Base-by-base conservation (phyloP, 2,113 vertebrate genomes). In the Chaenocephalus aceratus region DNA sequence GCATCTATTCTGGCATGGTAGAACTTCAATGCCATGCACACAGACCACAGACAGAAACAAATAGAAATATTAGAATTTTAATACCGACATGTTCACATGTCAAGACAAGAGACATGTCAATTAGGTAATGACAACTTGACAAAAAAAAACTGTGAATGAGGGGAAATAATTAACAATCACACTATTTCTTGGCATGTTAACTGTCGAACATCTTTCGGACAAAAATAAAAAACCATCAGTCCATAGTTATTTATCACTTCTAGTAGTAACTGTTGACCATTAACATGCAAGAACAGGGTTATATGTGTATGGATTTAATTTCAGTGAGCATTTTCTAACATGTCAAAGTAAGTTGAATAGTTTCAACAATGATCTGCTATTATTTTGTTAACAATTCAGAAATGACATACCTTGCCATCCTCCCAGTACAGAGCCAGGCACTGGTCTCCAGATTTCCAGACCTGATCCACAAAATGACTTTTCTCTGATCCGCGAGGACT, bases 371-470 rank as follows among this genome's bases (percentile, higher is more conserved):
- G 5, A 49, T 9, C 4, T 52, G 18, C 11, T 57, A 15, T 21
- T 34, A n/a, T 1, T 41, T 5, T 13, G 26, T 73, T 23, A 36
- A 1, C 21, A 63, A 14, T 46, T 4, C 2, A 64, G 53, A 9
- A 56, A 12, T 26, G 14, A 74, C 70, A 6, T 95, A 99, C 98
- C 97, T 99, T 99, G 87, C 97, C 97, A 87, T 99, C 98, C 91
- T 99, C 98, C 98, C 98, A 99, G 90, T 99, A 99, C 83, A 99
- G 96, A 71, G 97, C 98, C 91, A 98, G 95, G 89, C 98, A 99
- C 89, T 97, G 96, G 93, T 99, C 97, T 73, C 97, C 97, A 23
- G 97, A 96, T 93, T 96, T 98, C 98, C 97, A 99, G 26, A 66
- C 58, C 3, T 66, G 76, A 34, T 93, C 92, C 23, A 58, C 34